phyloP scores from a whole-genome alignment of 2,797 vertebrate species.

The Lacerta agilis region DNA sequence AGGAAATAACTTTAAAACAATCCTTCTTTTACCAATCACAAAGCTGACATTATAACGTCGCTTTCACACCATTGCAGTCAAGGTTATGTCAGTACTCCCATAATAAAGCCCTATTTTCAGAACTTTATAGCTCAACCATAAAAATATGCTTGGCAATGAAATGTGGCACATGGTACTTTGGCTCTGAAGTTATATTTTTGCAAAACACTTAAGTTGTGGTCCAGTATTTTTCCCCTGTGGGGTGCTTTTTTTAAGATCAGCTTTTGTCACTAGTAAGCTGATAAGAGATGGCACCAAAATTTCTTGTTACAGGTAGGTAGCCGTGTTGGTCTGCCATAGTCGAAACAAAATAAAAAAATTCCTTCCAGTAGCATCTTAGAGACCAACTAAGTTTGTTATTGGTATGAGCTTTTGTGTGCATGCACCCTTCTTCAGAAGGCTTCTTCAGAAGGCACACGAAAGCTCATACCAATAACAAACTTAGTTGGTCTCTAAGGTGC shows the following conservation, averaged over 20 bases:
- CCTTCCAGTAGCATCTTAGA: too few relatives aligned
- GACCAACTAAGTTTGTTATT: too few relatives aligned
- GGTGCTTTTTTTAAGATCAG: not conserved
- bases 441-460: too few relatives aligned
- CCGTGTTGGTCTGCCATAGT: too few relatives aligned
- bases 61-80: slow-evolving; percentile 26
- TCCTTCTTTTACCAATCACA: slow-evolving; percentile 2
- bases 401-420: too few relatives aligned
- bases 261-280: not conserved
- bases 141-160: slow-evolving; percentile 25
- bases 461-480: too few relatives aligned
- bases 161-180: slow-evolving; percentile 44
- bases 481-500: too few relatives aligned
- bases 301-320: not conserved
- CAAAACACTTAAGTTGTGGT: slow-evolving; percentile 30
- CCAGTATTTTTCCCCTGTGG: not conserved
- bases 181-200: slow-evolving; percentile 21
- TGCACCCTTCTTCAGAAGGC: too few relatives aligned
- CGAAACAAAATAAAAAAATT: too few relatives aligned
- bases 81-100: slow-evolving; percentile 28
- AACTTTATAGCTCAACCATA: slow-evolving; percentile 42
- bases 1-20: slow-evolving; percentile 51
- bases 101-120: slow-evolving; percentile 47
- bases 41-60: slow-evolving; percentile 4
- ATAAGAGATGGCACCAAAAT: not conserved